Percentiles rank a stretch among this genome's conserved stretches.
Evolutionary conservation across 2,797 vertebrate genomes (phyloP).

Genomic region (Buceros bicornis): DNA sequence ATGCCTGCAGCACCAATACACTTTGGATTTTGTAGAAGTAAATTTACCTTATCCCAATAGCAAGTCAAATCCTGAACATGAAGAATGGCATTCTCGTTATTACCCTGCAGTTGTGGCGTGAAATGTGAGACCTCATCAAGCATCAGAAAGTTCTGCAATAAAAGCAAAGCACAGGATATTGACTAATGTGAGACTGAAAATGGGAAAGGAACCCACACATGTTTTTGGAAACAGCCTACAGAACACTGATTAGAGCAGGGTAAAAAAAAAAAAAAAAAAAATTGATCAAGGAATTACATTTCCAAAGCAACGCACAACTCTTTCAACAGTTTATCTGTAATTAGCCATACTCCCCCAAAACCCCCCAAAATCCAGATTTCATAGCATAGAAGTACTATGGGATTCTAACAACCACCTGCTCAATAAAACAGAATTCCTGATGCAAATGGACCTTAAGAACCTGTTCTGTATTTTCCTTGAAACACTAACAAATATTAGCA

Average conservation of each 20-base stretch:
- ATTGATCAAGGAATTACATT: not conserved
- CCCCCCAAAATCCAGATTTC: not conserved
- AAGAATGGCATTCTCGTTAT: constrained; percentile 81
- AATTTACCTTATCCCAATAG: constrained; percentile 91
- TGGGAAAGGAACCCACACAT: not conserved
- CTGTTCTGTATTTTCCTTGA: not conserved
- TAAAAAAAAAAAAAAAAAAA: not conserved
- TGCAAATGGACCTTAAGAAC: not conserved
- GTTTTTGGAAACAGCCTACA: not conserved
- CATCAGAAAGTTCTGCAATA: constrained; percentile 87
- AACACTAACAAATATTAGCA: not conserved
- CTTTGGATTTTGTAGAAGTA: not conserved
- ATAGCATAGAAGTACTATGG: not conserved
- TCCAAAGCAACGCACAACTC: not conserved
- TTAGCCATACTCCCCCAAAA: not conserved
- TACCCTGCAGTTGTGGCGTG: constrained; percentile 57
- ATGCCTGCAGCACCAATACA: not conserved
- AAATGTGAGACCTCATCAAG: constrained; percentile 88
- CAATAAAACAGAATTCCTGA: not conserved
- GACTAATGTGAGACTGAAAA: not conserved
- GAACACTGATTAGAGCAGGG: not conserved
- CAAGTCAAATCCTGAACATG: constrained; percentile 88
- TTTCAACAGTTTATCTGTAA: not conserved
- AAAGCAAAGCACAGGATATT: constrained; percentile 15
- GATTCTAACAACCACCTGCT: not conserved